Percentiles rank a stretch among this genome's conserved stretches.
These are phyloP conservation scores for Embiotoca jacksoni DNA, from an alignment of 2,113 vertebrate species.

Conservation along the genomic window DNA sequence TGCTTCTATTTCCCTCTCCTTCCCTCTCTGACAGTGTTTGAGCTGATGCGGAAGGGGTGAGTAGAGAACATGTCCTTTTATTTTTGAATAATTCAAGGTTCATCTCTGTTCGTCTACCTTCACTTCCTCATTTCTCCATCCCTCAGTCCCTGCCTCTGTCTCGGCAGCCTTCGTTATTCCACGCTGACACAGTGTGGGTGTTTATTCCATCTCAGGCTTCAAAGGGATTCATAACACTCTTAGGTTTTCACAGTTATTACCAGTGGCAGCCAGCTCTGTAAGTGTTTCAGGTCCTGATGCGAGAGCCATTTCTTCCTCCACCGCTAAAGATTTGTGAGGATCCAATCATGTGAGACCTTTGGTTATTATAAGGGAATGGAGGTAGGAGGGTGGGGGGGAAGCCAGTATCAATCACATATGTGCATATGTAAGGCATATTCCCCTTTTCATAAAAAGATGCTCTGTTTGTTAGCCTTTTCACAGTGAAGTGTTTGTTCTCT, in stretches of 20 bases:
- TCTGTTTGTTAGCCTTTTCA: constrained; percentile 9
- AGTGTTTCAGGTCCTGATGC: constrained; percentile 26
- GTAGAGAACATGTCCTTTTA: constrained; percentile 75
- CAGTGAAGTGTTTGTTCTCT: background rate
- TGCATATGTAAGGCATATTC: background rate
- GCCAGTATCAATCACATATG: constrained; percentile 6
- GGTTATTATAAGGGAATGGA: background rate
- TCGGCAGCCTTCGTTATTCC: constrained; percentile 33
- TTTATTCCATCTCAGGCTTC: constrained; percentile 47
- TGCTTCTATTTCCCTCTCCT: constrained; percentile 29
- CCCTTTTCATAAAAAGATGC: background rate
- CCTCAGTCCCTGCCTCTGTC: constrained; percentile 5
- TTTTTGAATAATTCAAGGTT: constrained; percentile 57
- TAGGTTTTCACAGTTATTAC: constrained; percentile 54
- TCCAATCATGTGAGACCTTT: constrained; percentile 34
- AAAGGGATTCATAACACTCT: constrained; percentile 64
- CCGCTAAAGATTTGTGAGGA: background rate
- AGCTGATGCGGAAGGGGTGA: constrained; percentile 98
- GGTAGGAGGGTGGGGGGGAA: constrained; percentile 1
- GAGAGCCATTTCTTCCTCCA: constrained; percentile 24
- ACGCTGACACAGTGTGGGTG: constrained; percentile 6
- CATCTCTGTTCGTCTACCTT: constrained; percentile 26
- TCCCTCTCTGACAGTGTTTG: constrained; percentile 89
- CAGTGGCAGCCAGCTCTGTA: constrained; percentile 20
- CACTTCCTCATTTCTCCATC: constrained; percentile 38